Conservation (phyloP, 2,888 invertebrate species). For the Drosophila limbata region DNA sequence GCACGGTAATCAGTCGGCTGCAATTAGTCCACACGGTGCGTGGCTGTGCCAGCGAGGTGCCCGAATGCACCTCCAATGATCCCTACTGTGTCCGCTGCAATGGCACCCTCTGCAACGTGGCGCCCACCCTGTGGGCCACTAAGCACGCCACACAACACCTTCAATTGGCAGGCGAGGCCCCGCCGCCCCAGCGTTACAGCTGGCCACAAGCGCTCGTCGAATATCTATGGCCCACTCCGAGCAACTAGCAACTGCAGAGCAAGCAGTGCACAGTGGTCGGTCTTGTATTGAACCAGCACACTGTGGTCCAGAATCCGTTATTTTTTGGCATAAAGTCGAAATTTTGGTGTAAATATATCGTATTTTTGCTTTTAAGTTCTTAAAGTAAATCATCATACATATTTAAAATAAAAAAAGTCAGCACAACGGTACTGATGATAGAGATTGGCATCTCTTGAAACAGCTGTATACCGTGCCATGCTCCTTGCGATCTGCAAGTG, state of each 20-base stretch:
- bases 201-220: slow-evolving; percentile 26
- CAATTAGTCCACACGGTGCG: slow-evolving; percentile 74
- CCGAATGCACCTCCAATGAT: slow-evolving; percentile 78
- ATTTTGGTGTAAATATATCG: too few relatives aligned
- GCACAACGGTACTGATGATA: too few relatives aligned
- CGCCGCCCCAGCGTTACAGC: not conserved
- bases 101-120: slow-evolving; percentile 78
- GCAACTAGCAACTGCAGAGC: slow-evolving; percentile 18
- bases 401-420: too few relatives aligned
- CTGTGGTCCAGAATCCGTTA: too few relatives aligned
- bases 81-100: slow-evolving; percentile 81
- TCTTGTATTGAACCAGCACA: too few relatives aligned
- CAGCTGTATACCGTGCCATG: too few relatives aligned
- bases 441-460: too few relatives aligned
- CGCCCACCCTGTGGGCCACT: slow-evolving; percentile 62
- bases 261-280: not conserved
- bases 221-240: slow-evolving; percentile 33
- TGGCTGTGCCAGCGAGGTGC: slow-evolving; percentile 73
- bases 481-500: too few relatives aligned
- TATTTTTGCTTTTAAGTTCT: too few relatives aligned
- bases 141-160: slow-evolving; percentile 2
- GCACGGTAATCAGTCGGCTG: slow-evolving; percentile 70
- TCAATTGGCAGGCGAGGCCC: not conserved
- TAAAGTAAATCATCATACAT: too few relatives aligned
- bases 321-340: too few relatives aligned